Percentiles rank a stretch among this genome's conserved stretches.
These are phyloP conservation scores for Schizothorax lantsangensis DNA, from an alignment of 2,797 vertebrate genomes.

Conservation along the genomic window DNA sequence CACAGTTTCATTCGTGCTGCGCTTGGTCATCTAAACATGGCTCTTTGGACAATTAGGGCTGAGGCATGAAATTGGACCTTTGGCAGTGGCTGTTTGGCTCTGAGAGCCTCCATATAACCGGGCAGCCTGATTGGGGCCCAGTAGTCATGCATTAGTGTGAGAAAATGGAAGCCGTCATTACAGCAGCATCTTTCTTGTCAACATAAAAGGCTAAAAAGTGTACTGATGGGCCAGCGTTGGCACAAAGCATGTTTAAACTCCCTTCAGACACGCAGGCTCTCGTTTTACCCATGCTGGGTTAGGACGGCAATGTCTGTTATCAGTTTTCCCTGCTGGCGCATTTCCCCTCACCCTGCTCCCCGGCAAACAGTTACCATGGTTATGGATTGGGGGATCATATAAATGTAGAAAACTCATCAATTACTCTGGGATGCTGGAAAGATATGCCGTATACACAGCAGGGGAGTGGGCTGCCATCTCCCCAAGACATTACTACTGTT, in stretches of 20 bases:
- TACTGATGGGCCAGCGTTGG: slow-evolving; percentile 62
- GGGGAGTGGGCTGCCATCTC: slow-evolving; percentile 63
- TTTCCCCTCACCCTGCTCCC: slow-evolving; percentile 64
- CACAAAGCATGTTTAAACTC: slow-evolving; percentile 46
- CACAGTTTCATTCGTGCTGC: slow-evolving; percentile 3
- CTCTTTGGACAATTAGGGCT: slow-evolving; percentile 45
- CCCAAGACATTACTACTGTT: slow-evolving; percentile 61
- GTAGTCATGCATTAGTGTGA: slow-evolving; percentile 38
- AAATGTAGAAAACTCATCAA: slow-evolving; percentile 74
- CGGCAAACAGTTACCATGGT: slow-evolving; percentile 70
- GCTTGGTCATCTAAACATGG: slow-evolving; percentile 32
- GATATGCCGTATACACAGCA: slow-evolving; percentile 64
- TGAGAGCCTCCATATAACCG: slow-evolving; percentile 18
- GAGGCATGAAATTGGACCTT: slow-evolving; percentile 52
- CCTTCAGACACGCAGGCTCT: slow-evolving; percentile 51
- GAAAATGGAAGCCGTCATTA: slow-evolving; percentile 38
- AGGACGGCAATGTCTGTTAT: slow-evolving; percentile 64
- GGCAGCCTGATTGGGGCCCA: slow-evolving; percentile 16
- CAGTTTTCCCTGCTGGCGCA: slow-evolving; percentile 54
- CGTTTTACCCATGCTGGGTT: slow-evolving; percentile 63
- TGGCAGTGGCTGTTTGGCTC: slow-evolving; percentile 41
- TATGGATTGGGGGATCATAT: slow-evolving; percentile 70
- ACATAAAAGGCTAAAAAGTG: slow-evolving; percentile 46
- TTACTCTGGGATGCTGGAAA: slow-evolving; percentile 62
- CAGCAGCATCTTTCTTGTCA: slow-evolving; percentile 42